phyloP scores from a whole-genome alignment of 1,140 invertebrate species.

The Odontomachus brunneus region DNA sequence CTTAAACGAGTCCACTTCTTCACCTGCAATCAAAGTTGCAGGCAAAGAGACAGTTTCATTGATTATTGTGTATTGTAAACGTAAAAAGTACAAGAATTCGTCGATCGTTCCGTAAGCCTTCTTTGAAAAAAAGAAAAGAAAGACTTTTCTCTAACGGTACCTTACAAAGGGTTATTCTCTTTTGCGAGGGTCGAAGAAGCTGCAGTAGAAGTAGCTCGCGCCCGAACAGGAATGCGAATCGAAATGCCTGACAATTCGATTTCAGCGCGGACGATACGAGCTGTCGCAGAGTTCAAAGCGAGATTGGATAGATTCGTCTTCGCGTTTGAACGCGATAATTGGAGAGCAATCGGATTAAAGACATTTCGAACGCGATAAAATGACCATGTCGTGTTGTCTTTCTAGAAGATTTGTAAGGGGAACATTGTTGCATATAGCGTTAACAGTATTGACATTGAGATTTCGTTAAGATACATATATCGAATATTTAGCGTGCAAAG shows the following conservation, averaged over 20 bases:
- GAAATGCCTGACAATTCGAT: constrained; percentile 56
- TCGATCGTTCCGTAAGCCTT: not conserved
- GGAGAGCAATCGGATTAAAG: not conserved
- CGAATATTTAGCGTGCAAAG: not conserved
- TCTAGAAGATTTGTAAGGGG: not conserved
- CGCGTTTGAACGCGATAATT: constrained; percentile 34
- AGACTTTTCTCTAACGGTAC: not conserved
- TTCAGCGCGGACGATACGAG: constrained; percentile 37
- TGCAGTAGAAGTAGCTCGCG: not conserved
- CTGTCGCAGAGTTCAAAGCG: constrained; percentile 39
- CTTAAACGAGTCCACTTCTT: too few relatives aligned
- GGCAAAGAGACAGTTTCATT: too few relatives aligned
- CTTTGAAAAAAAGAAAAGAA: not conserved
- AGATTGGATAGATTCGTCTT: constrained; percentile 50
- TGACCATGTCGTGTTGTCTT: not conserved
- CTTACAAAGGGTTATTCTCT: constrained; percentile 20
- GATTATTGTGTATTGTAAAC: too few relatives aligned
- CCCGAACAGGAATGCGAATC: constrained; percentile 43
- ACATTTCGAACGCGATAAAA: not conserved
- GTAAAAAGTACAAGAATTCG: constrained; percentile 3
- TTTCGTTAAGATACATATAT: not conserved
- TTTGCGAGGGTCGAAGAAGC: not conserved
- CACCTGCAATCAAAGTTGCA: too few relatives aligned
- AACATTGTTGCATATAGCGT: not conserved
- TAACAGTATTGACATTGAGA: not conserved